Conservation (phyloP, 2,888 invertebrate species). For the Orchestes rusci region DNA sequence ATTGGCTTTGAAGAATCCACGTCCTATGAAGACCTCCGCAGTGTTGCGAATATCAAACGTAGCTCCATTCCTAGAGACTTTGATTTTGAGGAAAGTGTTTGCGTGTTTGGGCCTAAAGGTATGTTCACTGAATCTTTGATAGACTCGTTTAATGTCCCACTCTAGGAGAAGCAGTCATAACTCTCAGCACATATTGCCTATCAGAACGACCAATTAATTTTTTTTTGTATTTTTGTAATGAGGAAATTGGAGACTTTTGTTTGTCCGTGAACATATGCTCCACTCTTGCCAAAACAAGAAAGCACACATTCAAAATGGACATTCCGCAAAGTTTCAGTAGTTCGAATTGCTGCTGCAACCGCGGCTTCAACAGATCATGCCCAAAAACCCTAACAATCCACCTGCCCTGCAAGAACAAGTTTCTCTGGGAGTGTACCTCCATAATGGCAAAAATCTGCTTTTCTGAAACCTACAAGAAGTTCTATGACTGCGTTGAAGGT, state of each 20-base stretch:
- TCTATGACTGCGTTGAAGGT: not conserved
- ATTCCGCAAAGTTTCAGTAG: no score
- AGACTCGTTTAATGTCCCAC: not conserved
- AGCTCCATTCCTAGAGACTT: slow-evolving; percentile 23
- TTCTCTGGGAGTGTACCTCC: slow-evolving; percentile 30
- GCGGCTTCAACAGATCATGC: slow-evolving; percentile 28
- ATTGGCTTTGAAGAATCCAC: slow-evolving; percentile 21
- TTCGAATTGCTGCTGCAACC: slow-evolving; percentile 28
- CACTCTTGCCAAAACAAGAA: not conserved
- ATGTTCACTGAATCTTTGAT: not conserved
- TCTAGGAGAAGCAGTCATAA: slow-evolving; percentile 8
- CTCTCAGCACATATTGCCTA: slow-evolving; percentile 19
- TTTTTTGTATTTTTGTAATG: slow-evolving; percentile 32
- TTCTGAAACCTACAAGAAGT: no score
- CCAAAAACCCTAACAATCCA: slow-evolving; percentile 29
- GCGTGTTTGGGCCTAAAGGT: slow-evolving; percentile 17
- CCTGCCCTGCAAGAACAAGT: slow-evolving; percentile 34
- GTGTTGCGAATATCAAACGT: slow-evolving; percentile 2
- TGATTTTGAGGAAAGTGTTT: not conserved
- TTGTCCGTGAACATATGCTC: slow-evolving; percentile 22
- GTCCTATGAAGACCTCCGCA: slow-evolving; percentile 21
- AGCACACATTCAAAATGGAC: slow-evolving; percentile 19
- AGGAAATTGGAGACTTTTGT: slow-evolving; percentile 33
- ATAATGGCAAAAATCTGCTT: slow-evolving; percentile 27
- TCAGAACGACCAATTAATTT: slow-evolving; percentile 16